These are phyloP conservation scores for Mycalesis mineus DNA, from an alignment of 2,888 invertebrate species.

Conservation along the genomic window DNA sequence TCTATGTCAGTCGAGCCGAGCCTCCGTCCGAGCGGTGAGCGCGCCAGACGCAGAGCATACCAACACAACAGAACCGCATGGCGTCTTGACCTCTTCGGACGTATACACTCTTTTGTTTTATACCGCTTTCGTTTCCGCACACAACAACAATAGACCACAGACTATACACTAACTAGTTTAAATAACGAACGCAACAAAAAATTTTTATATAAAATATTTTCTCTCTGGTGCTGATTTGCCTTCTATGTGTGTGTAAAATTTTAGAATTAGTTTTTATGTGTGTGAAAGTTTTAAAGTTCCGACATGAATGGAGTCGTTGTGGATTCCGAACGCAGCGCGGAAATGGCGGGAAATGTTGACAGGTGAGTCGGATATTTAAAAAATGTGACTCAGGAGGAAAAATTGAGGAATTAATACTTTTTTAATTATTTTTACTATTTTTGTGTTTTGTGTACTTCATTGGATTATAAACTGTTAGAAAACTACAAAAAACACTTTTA, in stretches of 20 bases:
- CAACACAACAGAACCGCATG: conserved; percentile 42
- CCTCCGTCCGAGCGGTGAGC: conserved; percentile 22
- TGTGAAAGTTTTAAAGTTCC: conserved; percentile 30
- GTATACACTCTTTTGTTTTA: conserved; percentile 34
- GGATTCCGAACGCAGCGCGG: conserved; percentile 38
- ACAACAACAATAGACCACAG: conserved; percentile 14
- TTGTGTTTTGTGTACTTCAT: no score
- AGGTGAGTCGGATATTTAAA: conserved; percentile 28
- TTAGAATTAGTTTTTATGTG: conserved; percentile 28
- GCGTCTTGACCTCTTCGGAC: conserved; percentile 41
- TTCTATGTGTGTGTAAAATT: conserved; percentile 29
- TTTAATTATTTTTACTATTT: no score
- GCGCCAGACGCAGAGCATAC: conserved; percentile 35
- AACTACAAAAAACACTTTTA: no score
- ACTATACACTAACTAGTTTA: conserved; percentile 18
- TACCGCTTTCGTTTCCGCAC: conserved; percentile 29
- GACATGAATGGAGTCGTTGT: conserved; percentile 50
- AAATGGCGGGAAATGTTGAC: conserved; percentile 48
- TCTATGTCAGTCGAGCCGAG: conserved; percentile 16
- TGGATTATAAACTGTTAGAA: no score
- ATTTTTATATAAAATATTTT: conserved; percentile 25
- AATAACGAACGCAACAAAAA: conserved; percentile 12
- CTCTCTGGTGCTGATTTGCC: conserved; percentile 33
- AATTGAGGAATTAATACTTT: no score
- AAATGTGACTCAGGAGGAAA: no score